Evolutionary conservation across 2,888 invertebrate genomes (phyloP).

Genomic region (Oxyscelio sp.): DNA sequence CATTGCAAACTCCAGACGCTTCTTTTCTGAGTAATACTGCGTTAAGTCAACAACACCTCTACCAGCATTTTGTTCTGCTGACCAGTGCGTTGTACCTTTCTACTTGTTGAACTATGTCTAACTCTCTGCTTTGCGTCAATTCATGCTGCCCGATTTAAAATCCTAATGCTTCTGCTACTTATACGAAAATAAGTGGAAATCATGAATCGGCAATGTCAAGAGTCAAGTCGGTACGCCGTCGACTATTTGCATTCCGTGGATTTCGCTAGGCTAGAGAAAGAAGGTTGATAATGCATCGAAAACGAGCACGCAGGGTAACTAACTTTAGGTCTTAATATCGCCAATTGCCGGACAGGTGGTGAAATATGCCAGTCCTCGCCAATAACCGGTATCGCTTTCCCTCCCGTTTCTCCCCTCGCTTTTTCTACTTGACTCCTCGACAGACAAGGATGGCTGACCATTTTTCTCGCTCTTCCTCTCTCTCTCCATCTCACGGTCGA

Average conservation of each 20-base stretch:
- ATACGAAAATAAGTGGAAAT: too few relatives aligned
- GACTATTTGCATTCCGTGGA: background rate
- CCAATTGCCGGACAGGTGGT: conserved; percentile 82
- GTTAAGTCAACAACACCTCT: too few relatives aligned
- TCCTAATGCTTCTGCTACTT: too few relatives aligned
- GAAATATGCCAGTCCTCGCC: conserved; percentile 85
- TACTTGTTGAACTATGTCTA: too few relatives aligned
- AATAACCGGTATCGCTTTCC: conserved; percentile 85
- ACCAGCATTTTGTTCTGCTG: too few relatives aligned
- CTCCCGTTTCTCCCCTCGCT: conserved; percentile 73
- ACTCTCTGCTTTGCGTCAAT: too few relatives aligned
- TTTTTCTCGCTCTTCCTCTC: background rate
- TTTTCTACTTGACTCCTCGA: conserved; percentile 72
- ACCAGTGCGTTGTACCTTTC: too few relatives aligned
- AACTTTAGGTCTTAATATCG: conserved; percentile 55
- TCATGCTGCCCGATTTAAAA: too few relatives aligned
- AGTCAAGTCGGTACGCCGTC: background rate
- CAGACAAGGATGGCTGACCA: conserved; percentile 31
- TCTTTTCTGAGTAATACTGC: too few relatives aligned
- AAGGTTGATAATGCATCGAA: background rate
- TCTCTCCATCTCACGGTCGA: background rate
- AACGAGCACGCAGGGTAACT: conserved; percentile 3
- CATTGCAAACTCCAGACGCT: too few relatives aligned
- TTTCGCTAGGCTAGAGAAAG: background rate
- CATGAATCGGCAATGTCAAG: too few relatives aligned